Conservation (phyloP, 2,888 invertebrate species). For the Pristionchus japonicus region DNA sequence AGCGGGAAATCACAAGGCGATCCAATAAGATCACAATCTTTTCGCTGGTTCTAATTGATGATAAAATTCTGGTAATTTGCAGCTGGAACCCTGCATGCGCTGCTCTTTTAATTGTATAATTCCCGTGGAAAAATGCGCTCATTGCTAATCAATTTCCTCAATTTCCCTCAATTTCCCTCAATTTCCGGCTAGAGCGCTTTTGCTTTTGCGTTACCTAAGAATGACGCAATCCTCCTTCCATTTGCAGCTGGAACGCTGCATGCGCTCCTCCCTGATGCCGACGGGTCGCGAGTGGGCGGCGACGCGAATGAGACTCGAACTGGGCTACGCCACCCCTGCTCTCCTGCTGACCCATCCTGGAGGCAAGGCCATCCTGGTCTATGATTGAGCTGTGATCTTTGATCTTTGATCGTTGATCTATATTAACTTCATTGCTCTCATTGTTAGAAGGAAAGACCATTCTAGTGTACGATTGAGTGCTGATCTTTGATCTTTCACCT, state of each 20-base stretch:
- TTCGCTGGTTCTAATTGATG: too few relatives aligned
- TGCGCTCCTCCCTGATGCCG: constrained; percentile 55
- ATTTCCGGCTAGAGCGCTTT: neutral
- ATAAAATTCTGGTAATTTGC: too few relatives aligned
- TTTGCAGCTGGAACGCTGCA: constrained; percentile 53
- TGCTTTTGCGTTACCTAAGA: neutral
- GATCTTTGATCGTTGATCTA: neutral
- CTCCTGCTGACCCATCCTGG: constrained; percentile 46
- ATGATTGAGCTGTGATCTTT: neutral
- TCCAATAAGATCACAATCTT: too few relatives aligned
- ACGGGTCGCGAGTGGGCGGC: constrained; percentile 54
- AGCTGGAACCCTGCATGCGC: too few relatives aligned
- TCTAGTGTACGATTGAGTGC: neutral
- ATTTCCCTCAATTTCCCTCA: too few relatives aligned
- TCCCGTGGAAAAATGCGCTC: too few relatives aligned
- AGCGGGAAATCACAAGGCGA: too few relatives aligned
- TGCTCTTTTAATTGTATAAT: too few relatives aligned
- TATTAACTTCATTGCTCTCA: neutral
- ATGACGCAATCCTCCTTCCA: neutral
- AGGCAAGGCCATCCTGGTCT: neutral
- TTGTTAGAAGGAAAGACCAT: too few relatives aligned
- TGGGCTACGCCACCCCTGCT: constrained; percentile 55
- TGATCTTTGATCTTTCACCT: neutral
- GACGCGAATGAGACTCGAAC: constrained; percentile 46
- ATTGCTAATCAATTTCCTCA: too few relatives aligned